phyloP scores from a whole-genome alignment of 2,888 invertebrate species.

The Drosophila kanekoi region DNA sequence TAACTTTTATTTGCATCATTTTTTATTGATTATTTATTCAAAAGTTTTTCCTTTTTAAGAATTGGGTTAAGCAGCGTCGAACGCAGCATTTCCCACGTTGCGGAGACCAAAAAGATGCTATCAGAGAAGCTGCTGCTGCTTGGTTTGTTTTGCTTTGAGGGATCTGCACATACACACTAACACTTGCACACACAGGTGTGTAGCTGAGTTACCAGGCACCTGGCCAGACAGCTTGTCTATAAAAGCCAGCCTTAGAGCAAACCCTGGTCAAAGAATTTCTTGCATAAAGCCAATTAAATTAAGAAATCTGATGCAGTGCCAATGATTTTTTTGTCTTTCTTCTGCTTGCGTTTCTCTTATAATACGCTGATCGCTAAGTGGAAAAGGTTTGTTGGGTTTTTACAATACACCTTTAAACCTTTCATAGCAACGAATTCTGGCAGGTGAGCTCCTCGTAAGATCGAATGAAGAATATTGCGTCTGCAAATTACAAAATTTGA shows the following conservation, averaged over 20 bases:
- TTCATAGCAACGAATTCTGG: too few species aligned
- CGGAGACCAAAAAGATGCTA: conserved; percentile 31
- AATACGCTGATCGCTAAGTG: neutral
- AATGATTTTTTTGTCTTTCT: conserved; percentile 51
- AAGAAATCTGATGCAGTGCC: conserved; percentile 79
- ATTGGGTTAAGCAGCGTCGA: conserved; percentile 54
- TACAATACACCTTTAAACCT: too few species aligned
- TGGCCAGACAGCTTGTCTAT: conserved; percentile 80
- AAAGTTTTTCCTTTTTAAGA: conserved; percentile 6
- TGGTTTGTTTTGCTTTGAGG: conserved; percentile 26
- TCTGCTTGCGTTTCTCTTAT: conserved; percentile 3
- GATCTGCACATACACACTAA: conserved; percentile 18
- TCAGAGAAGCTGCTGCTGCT: conserved; percentile 19
- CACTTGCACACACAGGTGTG: conserved; percentile 1
- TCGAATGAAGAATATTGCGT: too few species aligned
- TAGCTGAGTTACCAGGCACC: conserved; percentile 30
- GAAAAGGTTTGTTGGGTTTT: neutral
- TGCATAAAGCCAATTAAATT: conserved; percentile 81
- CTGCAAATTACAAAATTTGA: too few species aligned
- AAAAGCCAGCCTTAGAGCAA: conserved; percentile 45
- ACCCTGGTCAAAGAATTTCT: conserved; percentile 60
- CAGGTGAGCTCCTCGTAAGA: too few species aligned
- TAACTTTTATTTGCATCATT: conserved; percentile 3
- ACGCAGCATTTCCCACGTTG: conserved; percentile 51
- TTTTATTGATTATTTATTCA: conserved; percentile 21